Evolutionary conservation across 2,113 vertebrate species (phyloP), one percentile per base, ranked within the genome.

Genomic region (Heteronetta atricapilla): DNA sequence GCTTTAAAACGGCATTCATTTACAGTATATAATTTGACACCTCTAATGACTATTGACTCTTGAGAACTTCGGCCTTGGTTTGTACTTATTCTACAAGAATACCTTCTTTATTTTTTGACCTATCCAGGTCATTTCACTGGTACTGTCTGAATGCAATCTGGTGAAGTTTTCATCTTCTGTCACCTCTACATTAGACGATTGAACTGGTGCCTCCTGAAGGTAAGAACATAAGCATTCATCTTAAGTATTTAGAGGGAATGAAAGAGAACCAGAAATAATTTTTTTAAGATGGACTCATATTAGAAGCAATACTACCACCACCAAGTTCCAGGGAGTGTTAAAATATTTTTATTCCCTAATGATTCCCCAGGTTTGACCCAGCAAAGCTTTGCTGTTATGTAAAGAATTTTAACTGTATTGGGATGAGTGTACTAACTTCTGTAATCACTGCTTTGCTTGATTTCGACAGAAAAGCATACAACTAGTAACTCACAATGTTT

Each of bases 71-170:
- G 11, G 10, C 9, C 82, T 95, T 79, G 73, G 78, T 50, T 86
- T 62, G 52, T 48, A 36, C 34, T 78, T 53, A 16, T 63, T 84
- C 63, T 90, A 10, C 68, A 20, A 84, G 87, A 93, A 31, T 95
- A 99, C 98, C 97, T 95, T 93, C 44, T 98, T 89, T 42, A 34
- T 94, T 94, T 97, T 98, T 81, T 94, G 95, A 50, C 97, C 97
- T 70, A 98, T 85, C 98, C 98, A 99, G 33, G 98, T 98, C 34
- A 77, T 66, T 52, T 97, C 95, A 76, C 84, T 66, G 33, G 89
- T 77, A 86, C 89, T 82, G 69, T 33, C 75, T 75, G 88, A 76
- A 78, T 70, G 55, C 38, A 84, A 75, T 77, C 38, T 72, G 29
- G 67, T 92, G 88, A 91, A 6, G 7, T 94, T 97, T 80, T 96